Evolutionary conservation across 2,113 vertebrate genomes (phyloP).

Genomic region (Fukomys damarensis): DNA sequence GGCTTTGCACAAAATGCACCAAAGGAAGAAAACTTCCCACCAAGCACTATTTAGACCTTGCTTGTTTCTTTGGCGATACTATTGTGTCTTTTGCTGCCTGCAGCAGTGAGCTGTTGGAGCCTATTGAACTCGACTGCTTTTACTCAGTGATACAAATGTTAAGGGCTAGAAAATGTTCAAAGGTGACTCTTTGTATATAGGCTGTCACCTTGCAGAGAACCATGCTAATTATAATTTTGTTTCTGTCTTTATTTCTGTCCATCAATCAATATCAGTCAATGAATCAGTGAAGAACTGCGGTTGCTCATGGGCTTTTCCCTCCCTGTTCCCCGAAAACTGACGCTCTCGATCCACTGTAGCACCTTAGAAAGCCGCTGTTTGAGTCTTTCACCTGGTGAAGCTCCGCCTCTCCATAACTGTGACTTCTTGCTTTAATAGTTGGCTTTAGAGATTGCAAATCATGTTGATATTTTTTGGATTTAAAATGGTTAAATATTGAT

Average conservation of each 20-base stretch:
- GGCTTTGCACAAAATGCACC: not conserved
- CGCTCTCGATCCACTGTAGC: accelerated
- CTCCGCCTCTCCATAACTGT: not conserved
- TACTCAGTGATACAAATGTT: not conserved
- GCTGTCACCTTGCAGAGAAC: not conserved
- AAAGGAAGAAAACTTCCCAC: not conserved
- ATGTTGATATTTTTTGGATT: not conserved
- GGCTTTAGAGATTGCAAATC: slow-evolving; percentile 7
- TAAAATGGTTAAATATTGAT: not conserved
- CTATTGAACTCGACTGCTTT: not conserved
- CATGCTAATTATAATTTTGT: not conserved
- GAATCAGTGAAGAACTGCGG: not conserved
- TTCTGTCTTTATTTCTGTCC: not conserved
- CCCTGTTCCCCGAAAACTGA: not conserved
- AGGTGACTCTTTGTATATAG: not conserved
- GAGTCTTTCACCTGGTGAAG: not conserved
- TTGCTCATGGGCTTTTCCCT: not conserved
- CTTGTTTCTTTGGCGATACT: not conserved
- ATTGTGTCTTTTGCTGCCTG: not conserved
- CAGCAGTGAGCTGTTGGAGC: not conserved
- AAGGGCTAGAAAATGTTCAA: not conserved
- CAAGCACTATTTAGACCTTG: too few relatives aligned
- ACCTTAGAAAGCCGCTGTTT: not conserved
- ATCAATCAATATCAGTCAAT: not conserved
- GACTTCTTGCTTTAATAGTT: not conserved